phyloP scores from a whole-genome alignment of 2,888 invertebrate species.

The Gymnocheta viridis region DNA sequence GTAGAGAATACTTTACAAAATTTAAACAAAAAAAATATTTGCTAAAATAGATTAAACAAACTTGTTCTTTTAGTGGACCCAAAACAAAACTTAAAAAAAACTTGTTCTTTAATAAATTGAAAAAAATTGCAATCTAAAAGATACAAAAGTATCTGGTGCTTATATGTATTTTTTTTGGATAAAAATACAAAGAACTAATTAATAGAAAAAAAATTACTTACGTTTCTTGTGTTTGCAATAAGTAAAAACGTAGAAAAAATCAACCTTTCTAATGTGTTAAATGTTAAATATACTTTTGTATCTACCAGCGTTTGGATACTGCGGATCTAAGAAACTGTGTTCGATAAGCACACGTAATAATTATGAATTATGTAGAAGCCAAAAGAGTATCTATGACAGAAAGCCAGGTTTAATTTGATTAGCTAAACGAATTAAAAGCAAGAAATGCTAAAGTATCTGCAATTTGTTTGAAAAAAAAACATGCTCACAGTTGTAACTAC shows the following conservation, averaged over 20 bases:
- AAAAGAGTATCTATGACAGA: too few relatives aligned
- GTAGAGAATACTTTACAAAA: constrained; percentile 3
- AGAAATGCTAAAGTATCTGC: too few relatives aligned
- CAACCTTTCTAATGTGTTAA: neutral
- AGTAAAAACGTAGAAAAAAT: neutral
- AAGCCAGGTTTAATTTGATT: too few relatives aligned
- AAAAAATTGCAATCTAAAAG: neutral
- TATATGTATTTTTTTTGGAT: neutral
- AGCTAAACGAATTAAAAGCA: too few relatives aligned
- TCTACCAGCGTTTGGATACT: neutral
- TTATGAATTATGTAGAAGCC: too few relatives aligned
- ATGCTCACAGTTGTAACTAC: too few relatives aligned
- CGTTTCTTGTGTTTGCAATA: neutral
- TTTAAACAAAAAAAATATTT: constrained; percentile 22
- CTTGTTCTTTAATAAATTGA: constrained; percentile 6
- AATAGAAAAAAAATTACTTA: neutral
- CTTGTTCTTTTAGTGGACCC: constrained; percentile 10
- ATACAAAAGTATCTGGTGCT: neutral
- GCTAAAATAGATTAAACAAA: neutral
- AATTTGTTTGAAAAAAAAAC: too few relatives aligned
- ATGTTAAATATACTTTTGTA: neutral
- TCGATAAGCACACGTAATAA: neutral
- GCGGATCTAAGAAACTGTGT: neutral
- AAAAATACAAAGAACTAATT: neutral
- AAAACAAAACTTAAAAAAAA: neutral